Base-by-base conservation (phyloP, 2,797 vertebrate species). In the Vipera ursinii region DNA sequence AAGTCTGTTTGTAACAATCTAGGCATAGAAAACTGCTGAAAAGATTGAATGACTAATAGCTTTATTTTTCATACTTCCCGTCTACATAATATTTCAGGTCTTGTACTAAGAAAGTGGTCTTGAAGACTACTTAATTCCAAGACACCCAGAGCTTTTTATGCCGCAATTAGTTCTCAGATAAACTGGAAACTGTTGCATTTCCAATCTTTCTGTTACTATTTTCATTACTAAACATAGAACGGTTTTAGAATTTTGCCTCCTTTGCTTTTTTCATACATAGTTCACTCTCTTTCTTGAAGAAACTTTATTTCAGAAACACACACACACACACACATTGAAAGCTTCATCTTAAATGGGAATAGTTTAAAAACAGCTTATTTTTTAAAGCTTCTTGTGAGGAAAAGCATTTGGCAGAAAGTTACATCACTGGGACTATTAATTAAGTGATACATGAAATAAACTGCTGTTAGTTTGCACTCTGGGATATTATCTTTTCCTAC, bases 361-460 rank as follows among this genome's bases (percentile, higher is more conserved):
- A 60, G 56, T 7, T 60, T 55, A 32, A 17, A 10, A 3, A 57
- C 24, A n/a, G 10, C n/a, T 6, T 0, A 65, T 88, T 86, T 53
- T 86, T 91, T 86, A 86, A 9, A 55, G 15, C 10, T 91, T 22
- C 28, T 87, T 86, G n/a, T 7, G 53, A 90, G 53, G 56, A 90
- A 94, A 57, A 48, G 10, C 48, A 20, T 88, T 93, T 89, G 63
- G n/a, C 92, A 90, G 90, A 86, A 86, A 93, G 59, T 86, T 94
- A 57, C 65, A 14, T 93, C 60, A 53, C 92, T 56, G 55, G 93
- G 55, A 90, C 22, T 91, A 44, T 92, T 90, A 90, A 95, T 92
- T 93, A 94, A 90, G 7, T 22, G 91, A 78, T 95, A 88, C 86
- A 88, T 61, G 51, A 95, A 87, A 87, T 82, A 91, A 61, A 87